These are phyloP conservation scores for Gibbula magus DNA, from an alignment of 2,888 invertebrate genomes.

Conservation along the genomic window DNA sequence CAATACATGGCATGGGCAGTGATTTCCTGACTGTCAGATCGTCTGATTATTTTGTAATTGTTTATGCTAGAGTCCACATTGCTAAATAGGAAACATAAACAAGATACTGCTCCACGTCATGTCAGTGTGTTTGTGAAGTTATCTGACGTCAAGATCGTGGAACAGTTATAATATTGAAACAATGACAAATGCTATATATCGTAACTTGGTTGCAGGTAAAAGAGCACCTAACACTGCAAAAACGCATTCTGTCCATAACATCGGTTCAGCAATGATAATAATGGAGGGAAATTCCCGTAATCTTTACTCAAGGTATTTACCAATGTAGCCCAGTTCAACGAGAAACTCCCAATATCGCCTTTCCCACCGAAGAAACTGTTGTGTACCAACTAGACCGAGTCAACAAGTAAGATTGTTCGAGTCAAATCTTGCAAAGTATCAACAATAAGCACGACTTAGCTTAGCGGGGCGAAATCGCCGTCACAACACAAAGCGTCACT, in stretches of 20 bases:
- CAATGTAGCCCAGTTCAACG: neutral
- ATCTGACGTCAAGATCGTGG: no score
- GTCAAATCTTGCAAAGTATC: neutral
- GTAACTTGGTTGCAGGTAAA: no score
- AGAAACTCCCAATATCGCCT: neutral
- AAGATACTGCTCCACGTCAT: no score
- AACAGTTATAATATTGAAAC: no score
- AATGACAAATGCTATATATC: no score
- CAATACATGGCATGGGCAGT: neutral
- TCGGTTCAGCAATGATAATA: neutral
- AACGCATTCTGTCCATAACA: neutral
- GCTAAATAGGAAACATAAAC: no score
- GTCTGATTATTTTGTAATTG: no score
- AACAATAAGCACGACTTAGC: neutral
- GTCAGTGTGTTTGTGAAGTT: no score
- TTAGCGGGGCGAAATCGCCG: slow-evolving; percentile 2
- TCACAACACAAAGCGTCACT: neutral
- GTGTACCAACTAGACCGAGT: neutral
- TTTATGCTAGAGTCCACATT: no score
- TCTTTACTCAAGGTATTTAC: neutral
- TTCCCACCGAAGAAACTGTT: slow-evolving; percentile 4
- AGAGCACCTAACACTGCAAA: neutral
- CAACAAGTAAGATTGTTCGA: neutral
- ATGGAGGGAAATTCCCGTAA: neutral
- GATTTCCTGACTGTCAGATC: neutral